These are phyloP conservation scores for Dascillus cervinus DNA, from an alignment of 2,888 invertebrate species.

Conservation along the genomic window DNA sequence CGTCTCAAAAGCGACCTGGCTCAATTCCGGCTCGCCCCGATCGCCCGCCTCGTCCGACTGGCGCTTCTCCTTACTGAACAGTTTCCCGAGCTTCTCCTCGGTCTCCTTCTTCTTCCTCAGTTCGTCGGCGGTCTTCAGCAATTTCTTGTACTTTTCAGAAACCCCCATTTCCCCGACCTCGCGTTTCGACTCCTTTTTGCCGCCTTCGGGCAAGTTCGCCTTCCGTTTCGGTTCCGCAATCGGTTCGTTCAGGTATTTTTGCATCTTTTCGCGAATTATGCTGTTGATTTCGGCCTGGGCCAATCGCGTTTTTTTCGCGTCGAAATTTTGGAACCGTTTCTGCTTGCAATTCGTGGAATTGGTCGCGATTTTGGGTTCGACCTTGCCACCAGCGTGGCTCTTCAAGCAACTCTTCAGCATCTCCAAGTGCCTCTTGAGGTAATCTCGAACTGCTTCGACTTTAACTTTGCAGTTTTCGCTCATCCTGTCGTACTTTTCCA, in stretches of 20 bases:
- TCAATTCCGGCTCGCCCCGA: slow-evolving; percentile 1
- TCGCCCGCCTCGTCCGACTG: slow-evolving; percentile 7
- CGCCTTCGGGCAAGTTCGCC: too few relatives aligned
- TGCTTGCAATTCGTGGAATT: too few relatives aligned
- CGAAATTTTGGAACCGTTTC: too few relatives aligned
- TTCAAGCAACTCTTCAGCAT: slow-evolving; percentile 8
- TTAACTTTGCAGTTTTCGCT: slow-evolving; percentile 29
- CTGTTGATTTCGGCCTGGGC: too few relatives aligned
- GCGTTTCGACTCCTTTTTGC: slow-evolving; percentile 2
- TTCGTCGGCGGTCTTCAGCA: slow-evolving; percentile 27
- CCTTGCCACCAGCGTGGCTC: background rate
- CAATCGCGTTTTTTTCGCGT: too few relatives aligned
- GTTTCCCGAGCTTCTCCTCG: slow-evolving; percentile 26
- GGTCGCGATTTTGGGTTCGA: too few relatives aligned
- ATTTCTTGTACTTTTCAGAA: slow-evolving; percentile 28
- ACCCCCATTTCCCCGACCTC: too few relatives aligned
- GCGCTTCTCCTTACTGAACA: slow-evolving; percentile 21
- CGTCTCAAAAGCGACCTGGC: slow-evolving; percentile 23
- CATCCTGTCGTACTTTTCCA: slow-evolving; percentile 32
- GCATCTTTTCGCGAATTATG: too few relatives aligned
- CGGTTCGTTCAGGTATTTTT: too few relatives aligned
- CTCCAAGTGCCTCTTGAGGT: slow-evolving; percentile 32
- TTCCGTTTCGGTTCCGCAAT: too few relatives aligned
- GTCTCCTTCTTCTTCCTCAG: slow-evolving; percentile 28
- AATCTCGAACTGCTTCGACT: slow-evolving; percentile 34